Evolutionary conservation across 2,797 vertebrate species (phyloP), one percentile per base, ranked within the genome.

Genomic region (Cephalopachus bancanus): DNA sequence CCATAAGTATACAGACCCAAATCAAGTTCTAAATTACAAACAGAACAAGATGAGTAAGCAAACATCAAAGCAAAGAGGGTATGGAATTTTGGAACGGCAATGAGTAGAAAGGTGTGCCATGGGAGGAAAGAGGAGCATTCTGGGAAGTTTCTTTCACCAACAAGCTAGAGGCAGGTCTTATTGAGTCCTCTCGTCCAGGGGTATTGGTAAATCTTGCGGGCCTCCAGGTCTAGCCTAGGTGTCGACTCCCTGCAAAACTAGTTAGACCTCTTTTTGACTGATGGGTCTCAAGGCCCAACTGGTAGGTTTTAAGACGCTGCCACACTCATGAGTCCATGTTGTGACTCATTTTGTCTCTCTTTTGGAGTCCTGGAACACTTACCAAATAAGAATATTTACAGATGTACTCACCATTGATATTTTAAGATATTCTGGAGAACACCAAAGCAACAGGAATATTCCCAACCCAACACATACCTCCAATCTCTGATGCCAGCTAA

Each of bases 341-440:
- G 64, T 53, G 33, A 93, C 24, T 85, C 19, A 76, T 80, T 87
- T 64, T 74, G 1, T 75, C 22, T 88, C 12, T 55, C 92, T 80
- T 59, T 49, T 57, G 33, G 28, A 89, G 49, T 3, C 53, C 9
- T 85, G 16, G 7, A 20, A 4, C 10, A 55, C 65, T 94, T 92
- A 16, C 17, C 64, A 86, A 76, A 55, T 53, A 90, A 81, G 5
- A 90, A 2, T 65, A 86, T 83, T 97, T 88, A 30, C 91, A 72
- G 83, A 30, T 55, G 37, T 65, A 81, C 76, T 75, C 80, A 89
- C 9, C 37, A 49, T 7, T 51, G 69, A 55, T 22, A 86, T 86
- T 89, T 93, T 75, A 94, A 86, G 10, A n/a, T 80, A 93, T 93
- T 95, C 49, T 86, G 14, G 30, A 86, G 96, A 96, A 75, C 28